Evolutionary conservation across 2,797 vertebrate species (phyloP), one percentile per base, ranked within the genome.

Genomic region (Eospalax fontanierii): DNA sequence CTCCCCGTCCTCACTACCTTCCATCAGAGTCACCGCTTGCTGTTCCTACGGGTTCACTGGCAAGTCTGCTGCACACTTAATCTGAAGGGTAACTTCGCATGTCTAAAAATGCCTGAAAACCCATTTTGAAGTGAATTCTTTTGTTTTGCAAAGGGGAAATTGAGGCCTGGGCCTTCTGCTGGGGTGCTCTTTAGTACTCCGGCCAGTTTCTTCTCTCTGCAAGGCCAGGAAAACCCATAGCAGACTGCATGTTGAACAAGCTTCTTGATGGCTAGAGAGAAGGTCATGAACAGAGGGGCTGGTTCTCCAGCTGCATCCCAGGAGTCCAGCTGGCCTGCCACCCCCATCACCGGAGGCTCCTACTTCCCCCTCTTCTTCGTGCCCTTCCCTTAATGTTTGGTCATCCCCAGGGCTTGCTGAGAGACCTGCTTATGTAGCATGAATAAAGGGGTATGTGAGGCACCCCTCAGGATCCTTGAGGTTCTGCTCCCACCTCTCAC

Each of bases 51-150:
- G 33, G 24, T 28, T 61, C 46, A 19, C 43, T 15, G 61, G 65
- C 59, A 35, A 4, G 57, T 94, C 81, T 75, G 30, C n/a, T 40
- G 26, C 40, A 80, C 35, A 74, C 74, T 93, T 40, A 40, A 38
- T 59, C 61, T 50, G 50, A 81, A 93, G 38, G 33, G 40, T 15
- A 81, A 79, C 28, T 89, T 84, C 86, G 80, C 66, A 57, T 75
- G 88, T 90, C 33, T 63, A 35, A 86, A 93, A 54, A 54, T 28
- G 38, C 38, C 61, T 91, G 78, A 80, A 84, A 94, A 80, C 28
- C 28, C 11, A 68, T 59, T 90, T 33, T 21, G 57, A 91, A 90
- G 82, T 6, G 33, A 73, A 70, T 30, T 6, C 16, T 70, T 81
- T 93, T 28, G 75, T 57, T 75, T 78, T 65, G n/a, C 14, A 30